A percentile compares a stretch with the other conserved stretches of the same genome.
phyloP scores from a whole-genome alignment of 1,140 invertebrate species.

The Polypedilum vanderplanki region DNA sequence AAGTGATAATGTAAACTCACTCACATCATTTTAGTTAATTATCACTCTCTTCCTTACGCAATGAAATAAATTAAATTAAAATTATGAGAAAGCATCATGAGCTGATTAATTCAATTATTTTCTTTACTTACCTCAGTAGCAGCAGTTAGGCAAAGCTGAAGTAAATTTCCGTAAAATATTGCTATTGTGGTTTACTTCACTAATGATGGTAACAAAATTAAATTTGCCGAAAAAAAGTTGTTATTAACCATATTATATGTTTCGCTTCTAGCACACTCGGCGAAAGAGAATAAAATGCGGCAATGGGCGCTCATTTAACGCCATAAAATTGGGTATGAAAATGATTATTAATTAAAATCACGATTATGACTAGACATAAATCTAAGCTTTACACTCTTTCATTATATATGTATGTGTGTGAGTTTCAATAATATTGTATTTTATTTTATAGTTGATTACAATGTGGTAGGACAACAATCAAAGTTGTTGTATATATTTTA shows the following conservation, averaged over 20 bases:
- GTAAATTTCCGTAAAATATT: not conserved
- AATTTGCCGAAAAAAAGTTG: not conserved
- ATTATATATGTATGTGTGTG: not conserved
- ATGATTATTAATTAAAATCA: conserved; percentile 26
- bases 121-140: not conserved
- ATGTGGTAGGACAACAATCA: not conserved
- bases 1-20: not conserved
- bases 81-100: not conserved
- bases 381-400: not conserved
- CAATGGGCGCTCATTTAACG: not conserved
- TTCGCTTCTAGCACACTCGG: not conserved
- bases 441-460: too few relatives aligned
- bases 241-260: not conserved
- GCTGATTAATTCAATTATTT: conserved; percentile 13
- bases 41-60: not conserved
- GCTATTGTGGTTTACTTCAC: not conserved
- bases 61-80: not conserved
- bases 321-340: conserved; percentile 14
- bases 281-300: not conserved
- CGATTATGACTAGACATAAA: conserved; percentile 11
- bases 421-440: not conserved
- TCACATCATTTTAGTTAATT: not conserved
- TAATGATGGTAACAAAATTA: conserved; percentile 3
- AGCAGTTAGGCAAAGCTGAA: not conserved
- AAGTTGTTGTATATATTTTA: not conserved